Conservation (phyloP, 2,888 invertebrate species). For the Pandemis corylana region DNA sequence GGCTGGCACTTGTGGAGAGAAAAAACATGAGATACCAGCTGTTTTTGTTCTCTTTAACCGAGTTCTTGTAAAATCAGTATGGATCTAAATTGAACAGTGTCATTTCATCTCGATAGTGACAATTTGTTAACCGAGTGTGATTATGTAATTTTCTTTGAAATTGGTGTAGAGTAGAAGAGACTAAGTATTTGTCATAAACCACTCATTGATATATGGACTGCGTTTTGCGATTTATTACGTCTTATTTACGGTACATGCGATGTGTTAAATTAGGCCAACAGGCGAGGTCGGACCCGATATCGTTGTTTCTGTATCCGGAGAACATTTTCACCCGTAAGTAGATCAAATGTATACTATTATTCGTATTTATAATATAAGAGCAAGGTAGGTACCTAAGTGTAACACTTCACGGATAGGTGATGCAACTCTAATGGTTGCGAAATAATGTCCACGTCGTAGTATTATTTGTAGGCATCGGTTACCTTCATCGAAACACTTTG, state of each 20-base stretch:
- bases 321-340: slow-evolving; percentile 53
- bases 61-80: slow-evolving; percentile 73
- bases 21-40: slow-evolving; percentile 78
- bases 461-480: slow-evolving; percentile 28
- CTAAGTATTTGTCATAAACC: slow-evolving; percentile 72
- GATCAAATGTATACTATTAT: slow-evolving; percentile 18
- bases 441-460: slow-evolving; percentile 36
- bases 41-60: slow-evolving; percentile 71
- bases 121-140: slow-evolving; percentile 67
- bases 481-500: slow-evolving; percentile 16
- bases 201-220: slow-evolving; percentile 64
- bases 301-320: slow-evolving; percentile 44
- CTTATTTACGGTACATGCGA: slow-evolving; percentile 65
- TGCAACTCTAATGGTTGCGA: slow-evolving; percentile 35
- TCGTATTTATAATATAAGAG: slow-evolving; percentile 1
- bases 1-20: slow-evolving; percentile 51
- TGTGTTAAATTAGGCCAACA: slow-evolving; percentile 65
- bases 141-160: slow-evolving; percentile 60
- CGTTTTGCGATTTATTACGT: slow-evolving; percentile 73
- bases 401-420: slow-evolving; percentile 21
- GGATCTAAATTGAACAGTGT: slow-evolving; percentile 82
- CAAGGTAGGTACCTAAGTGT: slow-evolving; percentile 5
- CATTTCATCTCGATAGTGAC: slow-evolving; percentile 65
- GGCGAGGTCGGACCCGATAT: slow-evolving; percentile 56
- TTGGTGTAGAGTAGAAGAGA: slow-evolving; percentile 63